Evolutionary conservation across 2,797 vertebrate species (phyloP).

Genomic region (Hyperoplus lanceolatus): DNA sequence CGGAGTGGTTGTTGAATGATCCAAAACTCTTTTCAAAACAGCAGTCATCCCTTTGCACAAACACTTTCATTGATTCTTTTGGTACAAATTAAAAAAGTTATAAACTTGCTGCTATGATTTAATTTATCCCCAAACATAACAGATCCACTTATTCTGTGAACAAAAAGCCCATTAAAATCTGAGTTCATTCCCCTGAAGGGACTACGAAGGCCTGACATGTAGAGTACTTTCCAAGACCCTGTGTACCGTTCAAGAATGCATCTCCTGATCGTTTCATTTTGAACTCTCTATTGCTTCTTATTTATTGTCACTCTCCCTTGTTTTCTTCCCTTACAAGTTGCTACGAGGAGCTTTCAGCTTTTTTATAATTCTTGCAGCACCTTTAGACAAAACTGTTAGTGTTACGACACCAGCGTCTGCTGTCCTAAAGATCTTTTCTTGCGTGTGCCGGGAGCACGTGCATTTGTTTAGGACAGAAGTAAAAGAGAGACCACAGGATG

Average conservation of each 20-base stretch:
- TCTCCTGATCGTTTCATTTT: constrained; percentile 12
- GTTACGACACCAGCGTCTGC: too few species aligned
- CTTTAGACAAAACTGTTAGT: too few species aligned
- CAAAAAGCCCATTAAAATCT: constrained; percentile 6
- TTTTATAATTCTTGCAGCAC: too few species aligned
- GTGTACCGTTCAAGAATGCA: background rate
- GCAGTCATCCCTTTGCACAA: background rate
- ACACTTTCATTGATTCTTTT: background rate
- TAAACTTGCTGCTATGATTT: background rate
- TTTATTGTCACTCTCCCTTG: background rate
- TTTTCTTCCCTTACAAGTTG: background rate
- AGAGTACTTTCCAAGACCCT: constrained; percentile 13
- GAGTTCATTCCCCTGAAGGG: background rate
- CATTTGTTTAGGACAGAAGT: too few species aligned
- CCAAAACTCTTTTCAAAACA: constrained; percentile 27
- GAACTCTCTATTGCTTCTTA: background rate
- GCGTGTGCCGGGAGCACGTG: too few species aligned
- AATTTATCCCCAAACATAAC: background rate
- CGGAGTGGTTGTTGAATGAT: constrained; percentile 10
- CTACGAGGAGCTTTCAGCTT: too few species aligned
- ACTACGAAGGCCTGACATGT: background rate
- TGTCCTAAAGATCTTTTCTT: too few species aligned
- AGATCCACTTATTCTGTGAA: background rate
- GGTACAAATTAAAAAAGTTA: constrained; percentile 9
- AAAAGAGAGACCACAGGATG: too few species aligned